Percentiles rank a stretch among this genome's conserved stretches.
These are phyloP conservation scores for Epizoanthus stellaris DNA, from an alignment of 92 coral and sea anemone genomes.

Conservation along the genomic window DNA sequence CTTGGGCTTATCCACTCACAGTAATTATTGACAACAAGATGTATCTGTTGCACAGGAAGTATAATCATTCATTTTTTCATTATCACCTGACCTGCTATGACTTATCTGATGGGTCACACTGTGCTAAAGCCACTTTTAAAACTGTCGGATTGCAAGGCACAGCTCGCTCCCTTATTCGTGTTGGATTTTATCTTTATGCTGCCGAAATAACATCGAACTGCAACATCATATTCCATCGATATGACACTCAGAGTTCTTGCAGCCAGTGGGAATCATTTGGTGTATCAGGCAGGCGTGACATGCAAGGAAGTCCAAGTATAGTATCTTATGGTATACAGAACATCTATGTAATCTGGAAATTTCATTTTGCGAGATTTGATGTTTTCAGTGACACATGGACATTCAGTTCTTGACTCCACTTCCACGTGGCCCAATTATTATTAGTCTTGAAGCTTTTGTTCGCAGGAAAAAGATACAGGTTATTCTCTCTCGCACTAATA, in stretches of 20 bases:
- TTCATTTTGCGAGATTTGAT: not conserved
- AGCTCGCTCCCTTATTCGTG: not conserved
- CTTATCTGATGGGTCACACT: not conserved
- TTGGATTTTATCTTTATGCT: no score
- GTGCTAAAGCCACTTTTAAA: not conserved
- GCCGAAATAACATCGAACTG: constrained; percentile 16
- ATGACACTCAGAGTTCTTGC: not conserved
- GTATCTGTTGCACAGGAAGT: not conserved
- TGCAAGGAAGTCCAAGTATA: not conserved
- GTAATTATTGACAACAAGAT: constrained; percentile 9
- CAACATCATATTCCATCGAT: not conserved
- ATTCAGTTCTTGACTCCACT: not conserved
- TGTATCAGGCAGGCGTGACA: no score
- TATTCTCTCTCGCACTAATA: not conserved
- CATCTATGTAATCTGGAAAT: not conserved
- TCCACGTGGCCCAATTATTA: not conserved
- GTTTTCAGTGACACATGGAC: not conserved
- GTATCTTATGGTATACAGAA: not conserved
- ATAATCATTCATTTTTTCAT: no score
- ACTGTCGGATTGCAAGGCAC: not conserved
- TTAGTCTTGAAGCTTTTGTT: no score
- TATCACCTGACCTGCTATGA: constrained; percentile 5
- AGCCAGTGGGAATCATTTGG: not conserved
- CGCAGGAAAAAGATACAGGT: not conserved
- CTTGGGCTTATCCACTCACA: not conserved